phyloP scores from a whole-genome alignment of 2,888 invertebrate species.

The Deilephila porcellus region DNA sequence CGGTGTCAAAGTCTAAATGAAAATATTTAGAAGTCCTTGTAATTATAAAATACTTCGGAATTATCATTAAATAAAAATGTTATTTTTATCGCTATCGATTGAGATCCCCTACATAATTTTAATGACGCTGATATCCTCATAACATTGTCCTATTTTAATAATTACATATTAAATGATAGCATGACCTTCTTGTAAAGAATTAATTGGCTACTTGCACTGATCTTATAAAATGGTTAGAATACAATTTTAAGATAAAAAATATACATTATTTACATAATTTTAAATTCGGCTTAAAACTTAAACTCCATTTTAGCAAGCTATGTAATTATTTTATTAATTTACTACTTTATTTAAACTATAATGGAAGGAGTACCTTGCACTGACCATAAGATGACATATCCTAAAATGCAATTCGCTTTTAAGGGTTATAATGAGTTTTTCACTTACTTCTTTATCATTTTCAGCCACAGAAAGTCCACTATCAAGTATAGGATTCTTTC shows the following conservation, averaged over 20 bases:
- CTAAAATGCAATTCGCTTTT: no score
- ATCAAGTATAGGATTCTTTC: no score
- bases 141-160: background rate
- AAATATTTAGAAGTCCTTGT: background rate
- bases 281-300: no score
- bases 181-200: background rate
- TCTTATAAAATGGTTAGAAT: background rate
- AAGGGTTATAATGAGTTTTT: no score
- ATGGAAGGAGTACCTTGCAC: no score
- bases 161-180: slow-evolving; percentile 19
- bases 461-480: no score
- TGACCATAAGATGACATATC: no score
- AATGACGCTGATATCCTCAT: background rate
- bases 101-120: background rate
- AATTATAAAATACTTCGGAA: background rate
- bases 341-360: no score
- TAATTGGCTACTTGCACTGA: background rate
- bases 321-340: no score
- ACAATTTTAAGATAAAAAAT: background rate
- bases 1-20: background rate
- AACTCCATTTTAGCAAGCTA: no score
- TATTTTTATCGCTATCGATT: background rate
- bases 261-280: no score
- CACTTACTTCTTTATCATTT: no score
- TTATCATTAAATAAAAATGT: background rate